Percentiles rank a stretch among this genome's conserved stretches.
Conservation (phyloP, 1,140 invertebrate species). For the Drosophila quadrilineata region DNA sequence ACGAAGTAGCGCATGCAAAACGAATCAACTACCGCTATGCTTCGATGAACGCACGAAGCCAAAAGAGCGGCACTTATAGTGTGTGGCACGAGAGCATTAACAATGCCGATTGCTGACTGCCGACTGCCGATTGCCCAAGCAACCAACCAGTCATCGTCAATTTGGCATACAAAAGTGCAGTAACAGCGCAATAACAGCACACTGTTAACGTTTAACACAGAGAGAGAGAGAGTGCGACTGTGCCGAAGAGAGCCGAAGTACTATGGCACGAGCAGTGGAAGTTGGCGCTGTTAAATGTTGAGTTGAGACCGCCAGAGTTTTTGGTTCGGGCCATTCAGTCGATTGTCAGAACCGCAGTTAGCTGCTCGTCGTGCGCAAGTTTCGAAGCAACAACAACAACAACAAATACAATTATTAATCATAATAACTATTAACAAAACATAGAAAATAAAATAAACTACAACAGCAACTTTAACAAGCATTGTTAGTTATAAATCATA, state of each 20-base stretch:
- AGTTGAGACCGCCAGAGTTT: slow-evolving; percentile 54
- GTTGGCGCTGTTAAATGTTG: slow-evolving; percentile 23
- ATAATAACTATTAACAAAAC: slow-evolving; percentile 37
- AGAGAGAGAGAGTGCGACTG: not conserved
- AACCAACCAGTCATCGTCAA: slow-evolving; percentile 58
- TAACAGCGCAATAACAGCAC: slow-evolving; percentile 28
- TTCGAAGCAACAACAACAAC: slow-evolving; percentile 46
- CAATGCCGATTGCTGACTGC: slow-evolving; percentile 38
- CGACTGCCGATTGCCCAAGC: too few species aligned
- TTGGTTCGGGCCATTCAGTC: slow-evolving; percentile 60
- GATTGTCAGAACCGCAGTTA: slow-evolving; percentile 76
- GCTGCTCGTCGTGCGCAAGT: slow-evolving; percentile 74
- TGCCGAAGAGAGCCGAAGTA: slow-evolving; percentile 15
- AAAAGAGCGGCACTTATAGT: too few species aligned
- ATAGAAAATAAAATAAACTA: slow-evolving; percentile 40
- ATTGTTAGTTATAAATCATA: slow-evolving; percentile 60
- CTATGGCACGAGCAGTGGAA: not conserved
- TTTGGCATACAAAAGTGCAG: slow-evolving; percentile 38
- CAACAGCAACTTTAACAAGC: slow-evolving; percentile 23
- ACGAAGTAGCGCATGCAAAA: slow-evolving; percentile 7
- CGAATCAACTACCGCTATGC: slow-evolving; percentile 55
- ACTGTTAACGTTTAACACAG: slow-evolving; percentile 30
- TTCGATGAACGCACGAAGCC: slow-evolving; percentile 32
- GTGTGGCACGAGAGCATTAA: slow-evolving; percentile 16
- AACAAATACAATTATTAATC: slow-evolving; percentile 32